A percentile compares a stretch with the other conserved stretches of the same genome.
Evolutionary conservation across 2,888 invertebrate genomes (phyloP).

Genomic region (Tipula lateralis): DNA sequence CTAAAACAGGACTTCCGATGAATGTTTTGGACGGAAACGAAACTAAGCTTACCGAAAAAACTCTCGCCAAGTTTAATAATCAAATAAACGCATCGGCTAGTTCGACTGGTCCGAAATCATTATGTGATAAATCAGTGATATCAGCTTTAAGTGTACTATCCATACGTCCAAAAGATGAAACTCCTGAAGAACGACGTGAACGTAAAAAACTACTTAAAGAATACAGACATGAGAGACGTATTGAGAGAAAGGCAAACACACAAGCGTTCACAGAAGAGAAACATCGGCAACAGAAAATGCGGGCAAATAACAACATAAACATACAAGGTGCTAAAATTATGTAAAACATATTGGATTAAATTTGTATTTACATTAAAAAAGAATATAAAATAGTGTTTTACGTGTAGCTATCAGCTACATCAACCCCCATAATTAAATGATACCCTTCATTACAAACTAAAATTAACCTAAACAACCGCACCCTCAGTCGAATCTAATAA

Average conservation of each 20-base stretch:
- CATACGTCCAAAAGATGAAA: slow-evolving; percentile 69
- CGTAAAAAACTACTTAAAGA: slow-evolving; percentile 75
- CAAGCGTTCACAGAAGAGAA: slow-evolving; percentile 82
- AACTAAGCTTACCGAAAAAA: slow-evolving; percentile 63
- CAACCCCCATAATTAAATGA: not conserved
- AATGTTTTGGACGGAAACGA: slow-evolving; percentile 57
- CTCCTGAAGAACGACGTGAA: slow-evolving; percentile 67
- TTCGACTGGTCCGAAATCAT: slow-evolving; percentile 53
- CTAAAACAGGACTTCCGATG: slow-evolving; percentile 69
- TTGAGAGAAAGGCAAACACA: slow-evolving; percentile 76
- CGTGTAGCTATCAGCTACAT: not conserved
- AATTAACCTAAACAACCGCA: not conserved
- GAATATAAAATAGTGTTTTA: not conserved
- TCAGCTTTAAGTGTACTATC: slow-evolving; percentile 68
- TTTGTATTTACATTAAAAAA: not conserved
- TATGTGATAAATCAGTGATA: slow-evolving; percentile 59
- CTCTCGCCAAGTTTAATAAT: slow-evolving; percentile 61
- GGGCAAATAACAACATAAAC: slow-evolving; percentile 69
- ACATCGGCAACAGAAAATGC: slow-evolving; percentile 71
- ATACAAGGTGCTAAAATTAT: slow-evolving; percentile 67
- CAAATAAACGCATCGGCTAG: slow-evolving; percentile 40
- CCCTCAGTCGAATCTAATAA: not conserved
- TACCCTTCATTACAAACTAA: not conserved
- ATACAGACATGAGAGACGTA: slow-evolving; percentile 69
- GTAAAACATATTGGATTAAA: slow-evolving; percentile 39